Evolutionary conservation across 2,113 vertebrate genomes (phyloP), one percentile per base, ranked within the genome.

Genomic region (Isichthys henryi): DNA sequence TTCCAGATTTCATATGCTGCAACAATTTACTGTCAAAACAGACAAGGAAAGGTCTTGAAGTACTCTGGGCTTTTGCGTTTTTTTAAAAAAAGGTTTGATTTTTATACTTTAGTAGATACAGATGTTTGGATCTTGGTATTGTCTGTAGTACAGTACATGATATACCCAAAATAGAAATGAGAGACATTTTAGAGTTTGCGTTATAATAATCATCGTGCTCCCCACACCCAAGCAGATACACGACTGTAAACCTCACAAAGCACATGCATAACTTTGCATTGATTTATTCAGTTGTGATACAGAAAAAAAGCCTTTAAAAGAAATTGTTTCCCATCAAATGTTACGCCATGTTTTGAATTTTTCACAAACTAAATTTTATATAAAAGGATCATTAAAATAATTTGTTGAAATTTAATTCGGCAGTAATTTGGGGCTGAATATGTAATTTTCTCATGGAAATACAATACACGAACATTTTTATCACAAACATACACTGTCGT

Each of bases 81-180:
- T 74, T 52, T 74, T 74, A 27, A 15, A 53, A 50, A 86, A 50
- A 80, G 15, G 15, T 80, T 50, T 53, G 45, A 86, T 53, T 50
- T 86, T 86, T 86, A 86, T 31, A 50, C 23, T 86, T 86, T 86
- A 86, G 49, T 86, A 53, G 48, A 50, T 52, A 86, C 85, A 50
- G 85, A 86, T 52, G 85, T 53, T 17, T 86, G 85, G 85, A 31
- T 52, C 49, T 52, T 48, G 45, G 82, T 27, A 85, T n/a, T 43
- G 31, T 43, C 74, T 19, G 39, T 43, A 39, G 43, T 39, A 80
- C 74, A 43, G 74, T 80, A 80, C 43, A 80, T 80, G 35, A 19
- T 39, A 77, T 9, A 0, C 66, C 13, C 10, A 39, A 39, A 77
- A 77, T 19, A 39, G 74, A 80, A 80, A 43, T 80, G 10, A 39